Conservation (phyloP, 2,888 invertebrate species). For the Coelogynopora nodosa region DNA sequence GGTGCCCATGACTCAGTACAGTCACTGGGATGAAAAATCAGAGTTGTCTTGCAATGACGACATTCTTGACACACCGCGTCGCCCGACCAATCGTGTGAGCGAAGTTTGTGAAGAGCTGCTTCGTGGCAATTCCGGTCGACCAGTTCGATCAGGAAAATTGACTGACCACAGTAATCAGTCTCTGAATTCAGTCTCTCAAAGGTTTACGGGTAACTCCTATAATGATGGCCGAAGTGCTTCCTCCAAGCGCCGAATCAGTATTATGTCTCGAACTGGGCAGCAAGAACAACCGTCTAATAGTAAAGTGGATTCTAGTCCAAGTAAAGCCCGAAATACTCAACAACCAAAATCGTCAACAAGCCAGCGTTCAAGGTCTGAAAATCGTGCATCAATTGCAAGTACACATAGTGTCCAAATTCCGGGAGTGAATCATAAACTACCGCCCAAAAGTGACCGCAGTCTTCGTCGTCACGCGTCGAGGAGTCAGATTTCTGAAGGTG, state of each 20-base stretch:
- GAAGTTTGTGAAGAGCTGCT: neutral
- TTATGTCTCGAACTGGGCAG: neutral
- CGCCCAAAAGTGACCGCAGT: neutral
- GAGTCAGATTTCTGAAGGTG: neutral
- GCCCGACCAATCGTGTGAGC: neutral
- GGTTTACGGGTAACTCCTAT: neutral
- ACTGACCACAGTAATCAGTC: neutral
- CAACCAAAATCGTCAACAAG: neutral
- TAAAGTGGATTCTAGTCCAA: slow-evolving; percentile 8
- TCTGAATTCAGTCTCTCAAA: neutral
- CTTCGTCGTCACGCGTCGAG: neutral
- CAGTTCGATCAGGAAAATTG: neutral
- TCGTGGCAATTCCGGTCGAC: neutral
- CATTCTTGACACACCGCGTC: neutral
- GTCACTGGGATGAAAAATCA: slow-evolving; percentile 2
- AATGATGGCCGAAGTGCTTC: neutral
- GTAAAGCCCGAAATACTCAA: neutral
- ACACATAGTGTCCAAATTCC: neutral
- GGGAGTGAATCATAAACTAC: neutral
- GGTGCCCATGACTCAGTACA: slow-evolving; percentile 16
- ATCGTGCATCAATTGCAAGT: neutral
- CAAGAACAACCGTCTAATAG: neutral
- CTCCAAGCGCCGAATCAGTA: slow-evolving; percentile 9
- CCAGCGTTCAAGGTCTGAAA: neutral
- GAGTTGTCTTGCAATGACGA: slow-evolving; percentile 7